Percentiles rank a stretch among this genome's conserved stretches.
These are phyloP conservation scores for Matsumurasca onukii DNA, from an alignment of 1,140 invertebrate genomes.

Conservation along the genomic window DNA sequence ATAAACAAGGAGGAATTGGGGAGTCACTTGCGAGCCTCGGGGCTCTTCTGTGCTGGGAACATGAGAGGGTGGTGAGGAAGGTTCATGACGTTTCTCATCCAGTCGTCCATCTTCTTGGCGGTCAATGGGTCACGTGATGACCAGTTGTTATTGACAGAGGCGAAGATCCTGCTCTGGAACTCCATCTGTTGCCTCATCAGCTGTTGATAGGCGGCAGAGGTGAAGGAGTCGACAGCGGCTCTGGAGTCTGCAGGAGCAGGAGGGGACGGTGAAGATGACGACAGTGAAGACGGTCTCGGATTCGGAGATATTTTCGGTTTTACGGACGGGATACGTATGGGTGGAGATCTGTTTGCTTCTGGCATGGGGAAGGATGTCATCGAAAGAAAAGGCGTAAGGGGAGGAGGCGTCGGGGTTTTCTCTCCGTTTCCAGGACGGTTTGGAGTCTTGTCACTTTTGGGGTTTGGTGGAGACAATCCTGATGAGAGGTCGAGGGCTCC, in stretches of 20 bases:
- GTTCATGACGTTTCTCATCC: conserved; percentile 28
- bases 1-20: neutral
- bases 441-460: neutral
- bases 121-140: conserved; percentile 7
- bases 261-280: conserved; percentile 13
- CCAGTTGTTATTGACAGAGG: conserved; percentile 13
- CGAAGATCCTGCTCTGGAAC: conserved; percentile 29
- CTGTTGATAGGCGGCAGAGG: conserved; percentile 10
- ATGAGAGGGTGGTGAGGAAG: conserved; percentile 30
- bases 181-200: conserved; percentile 27
- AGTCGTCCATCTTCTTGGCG: conserved; percentile 29
- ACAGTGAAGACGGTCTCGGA: conserved; percentile 17
- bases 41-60: conserved; percentile 24
- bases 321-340: conserved; percentile 15
- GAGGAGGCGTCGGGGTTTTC: neutral
- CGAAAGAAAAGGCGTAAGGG: neutral
- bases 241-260: neutral
- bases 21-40: conserved; percentile 1
- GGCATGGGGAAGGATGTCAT: conserved; percentile 19
- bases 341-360: conserved; percentile 1
- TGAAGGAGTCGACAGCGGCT: neutral
- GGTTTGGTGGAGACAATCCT: conserved; percentile 18
- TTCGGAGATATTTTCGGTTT: conserved; percentile 14
- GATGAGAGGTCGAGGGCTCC: conserved; percentile 28
- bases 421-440: neutral